These are phyloP conservation scores for Dolichotis patagonum DNA, from an alignment of 2,113 vertebrate genomes.

Conservation along the genomic window DNA sequence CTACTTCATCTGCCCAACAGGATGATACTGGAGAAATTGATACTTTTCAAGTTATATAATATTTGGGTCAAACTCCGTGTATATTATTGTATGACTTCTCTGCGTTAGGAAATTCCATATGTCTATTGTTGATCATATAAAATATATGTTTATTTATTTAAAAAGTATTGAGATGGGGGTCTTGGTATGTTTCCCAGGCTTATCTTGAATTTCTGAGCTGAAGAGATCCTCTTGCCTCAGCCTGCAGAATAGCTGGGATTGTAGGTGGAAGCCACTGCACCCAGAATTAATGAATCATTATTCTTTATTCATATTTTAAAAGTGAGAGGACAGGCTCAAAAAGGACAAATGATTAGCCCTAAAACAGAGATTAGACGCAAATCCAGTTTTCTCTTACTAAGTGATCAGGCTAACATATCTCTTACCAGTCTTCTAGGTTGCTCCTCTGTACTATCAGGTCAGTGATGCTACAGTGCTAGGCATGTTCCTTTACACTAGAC, in stretches of 20 bases:
- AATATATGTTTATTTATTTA: not conserved
- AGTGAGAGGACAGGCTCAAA: not conserved
- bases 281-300: not conserved
- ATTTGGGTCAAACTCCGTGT: slow-evolving; percentile 22
- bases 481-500: not conserved
- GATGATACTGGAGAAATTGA: slow-evolving; percentile 11
- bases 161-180: not conserved
- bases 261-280: not conserved
- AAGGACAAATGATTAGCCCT: not conserved
- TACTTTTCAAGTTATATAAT: slow-evolving; percentile 9
- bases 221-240: not conserved
- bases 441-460: not conserved
- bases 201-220: not conserved
- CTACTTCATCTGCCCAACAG: slow-evolving; percentile 61
- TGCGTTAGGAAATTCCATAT: not conserved
- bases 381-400: not conserved
- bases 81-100: not conserved
- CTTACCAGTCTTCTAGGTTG: not conserved
- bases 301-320: not conserved
- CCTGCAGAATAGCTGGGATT: not conserved
- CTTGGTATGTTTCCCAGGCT: not conserved
- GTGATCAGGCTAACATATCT: not conserved
- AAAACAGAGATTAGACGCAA: not conserved
- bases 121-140: not conserved
- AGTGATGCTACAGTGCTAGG: not conserved